Base-by-base conservation (phyloP, 2,797 vertebrate genomes). In the Margarornis squamiger region DNA sequence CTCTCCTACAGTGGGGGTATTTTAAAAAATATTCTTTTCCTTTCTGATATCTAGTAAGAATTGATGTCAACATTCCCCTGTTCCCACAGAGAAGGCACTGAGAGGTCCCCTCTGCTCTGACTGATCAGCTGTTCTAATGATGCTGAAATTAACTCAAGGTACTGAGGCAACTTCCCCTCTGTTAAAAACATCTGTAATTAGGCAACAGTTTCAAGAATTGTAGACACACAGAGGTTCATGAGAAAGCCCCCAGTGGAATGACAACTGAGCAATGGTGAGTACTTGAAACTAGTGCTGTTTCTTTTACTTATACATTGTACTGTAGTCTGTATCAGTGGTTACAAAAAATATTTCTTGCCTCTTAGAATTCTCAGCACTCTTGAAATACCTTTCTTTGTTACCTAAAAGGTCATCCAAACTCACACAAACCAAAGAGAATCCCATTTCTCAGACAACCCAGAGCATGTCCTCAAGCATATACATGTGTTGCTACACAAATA, bases 151-250 rank as follows among this genome's bases (percentile, higher is more conserved):
- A 54, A 54, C 32, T 52, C 43, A 38, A 46, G 26, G 30, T 39
- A 45, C 15, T 11, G 29, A 72, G 45, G 18, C 36, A 71, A 15
- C 23, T 36, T n/a, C 36, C 10, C 10, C 39, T 49, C 11, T 49
- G 11, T 36, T 45, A 58, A 67, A 83, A 15, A 13, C 2, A 3
- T 20, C 30, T 39, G 23, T 8, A 67, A 63, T 68, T 27, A 12
- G 51, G 19, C 27, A 66, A 48, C 14, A 68, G 27, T 27, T 73
- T 66, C 14, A 43, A 84, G 55, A 87, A 34, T 2, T 36, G 41
- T 7, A 49, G 36, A 23, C 16, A 14, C 39, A 58, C 2, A 58
- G 22, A 63, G 0, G 0, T 17, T 17, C 12, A 12, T 51, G 38
- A 46, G 84, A 80, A 65, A 65, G 38, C 19, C 32, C 65, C 24